A percentile compares a stretch with the other conserved stretches of the same genome.
These are phyloP conservation scores for Intellagama lesueurii DNA, from an alignment of 2,797 vertebrate genomes.

Conservation along the genomic window DNA sequence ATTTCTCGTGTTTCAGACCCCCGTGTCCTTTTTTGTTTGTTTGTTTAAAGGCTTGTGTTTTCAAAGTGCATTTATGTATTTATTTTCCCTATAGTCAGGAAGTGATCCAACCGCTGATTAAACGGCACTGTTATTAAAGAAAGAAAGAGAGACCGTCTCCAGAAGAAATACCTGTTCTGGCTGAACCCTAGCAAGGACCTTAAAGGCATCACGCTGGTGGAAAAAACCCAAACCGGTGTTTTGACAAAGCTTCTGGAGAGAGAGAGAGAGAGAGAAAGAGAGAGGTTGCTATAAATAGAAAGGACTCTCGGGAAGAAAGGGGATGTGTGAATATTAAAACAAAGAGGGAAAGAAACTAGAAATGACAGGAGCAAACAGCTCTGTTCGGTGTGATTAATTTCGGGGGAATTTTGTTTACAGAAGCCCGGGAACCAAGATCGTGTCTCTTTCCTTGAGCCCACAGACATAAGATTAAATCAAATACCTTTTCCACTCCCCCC, in stretches of 20 bases:
- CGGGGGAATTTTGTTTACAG: slow-evolving; percentile 11
- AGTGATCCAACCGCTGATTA: too few species aligned
- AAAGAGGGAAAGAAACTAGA: slow-evolving; percentile 9
- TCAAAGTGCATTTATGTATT: background rate
- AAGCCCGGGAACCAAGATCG: background rate
- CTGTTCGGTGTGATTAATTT: slow-evolving; percentile 30
- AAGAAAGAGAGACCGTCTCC: too few species aligned
- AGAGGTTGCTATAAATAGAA: slow-evolving; percentile 17
- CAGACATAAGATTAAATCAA: background rate
- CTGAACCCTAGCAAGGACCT: background rate
- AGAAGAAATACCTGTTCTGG: too few species aligned
- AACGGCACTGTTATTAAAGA: too few species aligned
- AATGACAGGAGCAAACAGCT: slow-evolving; percentile 25
- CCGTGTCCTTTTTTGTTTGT: too few species aligned
- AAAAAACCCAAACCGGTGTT: background rate
- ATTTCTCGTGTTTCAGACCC: too few species aligned
- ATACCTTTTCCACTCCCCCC: too few species aligned
- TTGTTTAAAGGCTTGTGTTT: background rate
- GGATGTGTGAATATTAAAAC: background rate
- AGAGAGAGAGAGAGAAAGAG: too few species aligned
- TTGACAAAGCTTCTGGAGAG: background rate
- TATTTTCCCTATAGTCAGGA: too few species aligned
- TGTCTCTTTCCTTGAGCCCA: background rate
- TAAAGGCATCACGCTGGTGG: background rate
- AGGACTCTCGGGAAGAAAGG: background rate